Conservation (phyloP, 2,888 invertebrate species). For the Eilema depressum region DNA sequence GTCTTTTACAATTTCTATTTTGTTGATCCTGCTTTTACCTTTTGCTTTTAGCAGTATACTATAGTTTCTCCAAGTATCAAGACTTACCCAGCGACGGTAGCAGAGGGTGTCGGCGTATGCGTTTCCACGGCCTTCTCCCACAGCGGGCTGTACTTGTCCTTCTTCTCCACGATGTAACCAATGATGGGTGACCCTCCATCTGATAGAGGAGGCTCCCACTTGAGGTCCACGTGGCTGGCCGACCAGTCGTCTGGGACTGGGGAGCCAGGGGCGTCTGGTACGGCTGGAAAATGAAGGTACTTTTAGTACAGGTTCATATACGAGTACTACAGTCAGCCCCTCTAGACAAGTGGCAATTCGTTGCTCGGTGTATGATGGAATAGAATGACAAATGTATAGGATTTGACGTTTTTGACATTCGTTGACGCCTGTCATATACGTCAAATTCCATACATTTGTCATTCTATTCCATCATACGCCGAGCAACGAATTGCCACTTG, state of each 20-base stretch:
- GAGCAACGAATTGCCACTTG: too few species aligned
- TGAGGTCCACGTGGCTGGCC: constrained; percentile 95
- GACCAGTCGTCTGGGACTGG: constrained; percentile 97
- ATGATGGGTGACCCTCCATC: constrained; percentile 98
- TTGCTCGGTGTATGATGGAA: too few species aligned
- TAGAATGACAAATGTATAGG: too few species aligned
- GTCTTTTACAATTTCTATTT: neutral
- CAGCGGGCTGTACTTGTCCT: constrained; percentile 95
- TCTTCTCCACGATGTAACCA: constrained; percentile 97
- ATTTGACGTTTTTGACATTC: too few species aligned
- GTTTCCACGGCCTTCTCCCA: constrained; percentile 98
- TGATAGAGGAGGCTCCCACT: constrained; percentile 95
- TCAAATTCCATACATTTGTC: too few species aligned
- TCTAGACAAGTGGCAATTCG: too few species aligned
- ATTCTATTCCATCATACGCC: too few species aligned
- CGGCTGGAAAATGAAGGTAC: constrained; percentile 84
- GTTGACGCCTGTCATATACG: too few species aligned
- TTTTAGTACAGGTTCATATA: too few species aligned
- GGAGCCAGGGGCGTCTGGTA: constrained; percentile 95
- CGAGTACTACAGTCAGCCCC: too few species aligned
- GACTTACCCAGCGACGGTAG: constrained; percentile 92
- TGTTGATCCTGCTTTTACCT: neutral
- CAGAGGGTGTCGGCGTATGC: constrained; percentile 90
- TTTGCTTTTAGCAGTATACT: too few species aligned
- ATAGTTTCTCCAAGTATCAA: neutral